phyloP scores from a whole-genome alignment of 2,888 invertebrate species.

The Thecocarcelia acutangulata region DNA sequence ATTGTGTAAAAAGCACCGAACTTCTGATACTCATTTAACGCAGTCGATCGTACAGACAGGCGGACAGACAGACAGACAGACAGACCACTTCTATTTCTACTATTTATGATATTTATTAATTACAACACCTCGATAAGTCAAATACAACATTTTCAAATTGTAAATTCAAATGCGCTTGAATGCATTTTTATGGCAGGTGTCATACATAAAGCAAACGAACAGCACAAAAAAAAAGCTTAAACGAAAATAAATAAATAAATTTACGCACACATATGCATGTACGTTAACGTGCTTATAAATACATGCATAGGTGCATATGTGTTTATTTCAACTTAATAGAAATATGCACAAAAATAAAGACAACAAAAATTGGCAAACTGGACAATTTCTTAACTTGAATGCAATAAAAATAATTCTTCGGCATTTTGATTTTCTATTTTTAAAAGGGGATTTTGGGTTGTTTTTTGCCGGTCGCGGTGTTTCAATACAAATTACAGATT shows the following conservation, averaged over 20 bases:
- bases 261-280: too few species aligned
- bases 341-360: slow-evolving; percentile 51
- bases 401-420: slow-evolving; percentile 2
- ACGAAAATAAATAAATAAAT: slow-evolving; percentile 13
- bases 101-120: slow-evolving; percentile 56
- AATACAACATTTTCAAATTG: slow-evolving; percentile 60
- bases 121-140: slow-evolving; percentile 68
- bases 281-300: too few species aligned
- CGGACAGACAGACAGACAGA: too few species aligned
- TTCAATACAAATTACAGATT: background rate
- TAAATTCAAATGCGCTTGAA: slow-evolving; percentile 58
- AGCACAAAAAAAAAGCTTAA: slow-evolving; percentile 8
- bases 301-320: too few species aligned
- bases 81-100: slow-evolving; percentile 35
- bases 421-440: slow-evolving; percentile 3
- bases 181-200: slow-evolving; percentile 62
- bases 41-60: too few species aligned
- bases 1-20: slow-evolving; percentile 1
- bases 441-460: slow-evolving; percentile 28
- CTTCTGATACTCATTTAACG: background rate
- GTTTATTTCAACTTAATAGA: background rate
- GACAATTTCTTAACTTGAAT: slow-evolving; percentile 50
- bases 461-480: slow-evolving; percentile 3
- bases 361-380: slow-evolving; percentile 45
- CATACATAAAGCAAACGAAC: slow-evolving; percentile 31